A percentile compares a stretch with the other conserved stretches of the same genome.
These are phyloP conservation scores for Ferrisia virgata DNA, from an alignment of 2,888 invertebrate genomes.

Conservation along the genomic window DNA sequence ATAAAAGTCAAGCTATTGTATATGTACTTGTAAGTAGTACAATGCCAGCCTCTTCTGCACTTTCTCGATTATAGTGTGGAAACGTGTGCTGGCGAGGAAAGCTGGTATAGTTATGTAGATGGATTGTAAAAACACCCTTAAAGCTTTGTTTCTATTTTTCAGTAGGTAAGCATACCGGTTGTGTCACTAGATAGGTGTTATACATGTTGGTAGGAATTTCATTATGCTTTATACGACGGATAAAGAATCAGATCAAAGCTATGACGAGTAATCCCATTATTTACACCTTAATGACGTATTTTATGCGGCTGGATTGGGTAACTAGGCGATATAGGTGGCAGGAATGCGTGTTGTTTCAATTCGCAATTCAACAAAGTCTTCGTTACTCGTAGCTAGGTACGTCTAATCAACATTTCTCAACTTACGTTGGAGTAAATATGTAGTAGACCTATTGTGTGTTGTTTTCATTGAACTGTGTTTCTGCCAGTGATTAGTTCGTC, in stretches of 20 bases:
- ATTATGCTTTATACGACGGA: neutral
- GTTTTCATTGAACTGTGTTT: neutral
- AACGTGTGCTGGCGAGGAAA: too few relatives aligned
- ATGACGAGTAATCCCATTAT: neutral
- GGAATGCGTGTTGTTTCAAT: neutral
- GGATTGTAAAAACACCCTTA: too few relatives aligned
- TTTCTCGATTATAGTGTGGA: too few relatives aligned
- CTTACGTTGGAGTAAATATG: too few relatives aligned
- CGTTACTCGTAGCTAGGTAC: too few relatives aligned
- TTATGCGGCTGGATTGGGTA: neutral
- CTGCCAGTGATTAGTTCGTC: neutral
- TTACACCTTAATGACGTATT: neutral
- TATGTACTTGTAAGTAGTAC: too few relatives aligned
- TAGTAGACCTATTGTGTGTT: neutral
- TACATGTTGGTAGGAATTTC: neutral
- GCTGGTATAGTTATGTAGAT: too few relatives aligned
- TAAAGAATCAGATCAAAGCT: slow-evolving; percentile 1
- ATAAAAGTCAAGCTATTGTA: too few relatives aligned
- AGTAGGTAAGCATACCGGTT: too few relatives aligned
- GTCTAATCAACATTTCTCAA: neutral
- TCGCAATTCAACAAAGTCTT: neutral
- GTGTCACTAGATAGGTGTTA: neutral
- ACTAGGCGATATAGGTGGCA: too few relatives aligned
- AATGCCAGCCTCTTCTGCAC: too few relatives aligned
- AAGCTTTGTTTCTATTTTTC: too few relatives aligned